Percentiles rank a stretch among this genome's conserved stretches.
Conservation (phyloP, 2,797 vertebrate species). For the Hafferia zeledoni region DNA sequence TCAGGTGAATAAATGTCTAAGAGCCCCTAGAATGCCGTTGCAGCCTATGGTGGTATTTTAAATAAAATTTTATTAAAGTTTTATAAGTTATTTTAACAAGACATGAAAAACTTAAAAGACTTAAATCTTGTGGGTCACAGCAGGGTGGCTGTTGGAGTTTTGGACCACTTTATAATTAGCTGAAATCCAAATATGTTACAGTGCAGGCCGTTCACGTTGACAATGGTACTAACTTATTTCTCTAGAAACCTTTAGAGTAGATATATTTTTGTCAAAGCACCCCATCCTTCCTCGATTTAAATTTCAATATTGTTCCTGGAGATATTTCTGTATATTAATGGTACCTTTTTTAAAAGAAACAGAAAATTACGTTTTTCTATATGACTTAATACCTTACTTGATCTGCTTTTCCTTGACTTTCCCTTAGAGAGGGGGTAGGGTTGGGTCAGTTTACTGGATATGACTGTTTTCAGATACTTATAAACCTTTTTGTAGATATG, state of each 20-base stretch:
- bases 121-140: constrained; percentile 70
- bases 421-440: constrained; percentile 78
- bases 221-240: constrained; percentile 82
- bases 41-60: constrained; percentile 69
- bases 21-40: constrained; percentile 63
- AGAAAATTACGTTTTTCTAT: constrained; percentile 82
- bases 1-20: constrained; percentile 59
- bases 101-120: constrained; percentile 59
- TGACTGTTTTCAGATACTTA: constrained; percentile 91
- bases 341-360: constrained; percentile 83
- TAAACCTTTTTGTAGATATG: constrained; percentile 86
- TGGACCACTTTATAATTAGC: constrained; percentile 81
- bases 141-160: constrained; percentile 75
- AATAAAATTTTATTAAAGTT: constrained; percentile 77
- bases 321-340: constrained; percentile 84
- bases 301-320: constrained; percentile 83
- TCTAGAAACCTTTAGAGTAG: constrained; percentile 77
- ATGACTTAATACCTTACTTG: constrained; percentile 83
- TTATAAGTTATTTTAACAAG: constrained; percentile 77
- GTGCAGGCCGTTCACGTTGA: constrained; percentile 80
- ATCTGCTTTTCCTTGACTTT: constrained; percentile 83
- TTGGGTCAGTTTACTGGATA: constrained; percentile 88
- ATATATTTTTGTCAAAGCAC: constrained; percentile 81
- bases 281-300: constrained; percentile 73
- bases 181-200: constrained; percentile 78